These are phyloP conservation scores for Akabosia matsudoensis DNA, from an alignment of 1,140 invertebrate species.

Conservation along the genomic window DNA sequence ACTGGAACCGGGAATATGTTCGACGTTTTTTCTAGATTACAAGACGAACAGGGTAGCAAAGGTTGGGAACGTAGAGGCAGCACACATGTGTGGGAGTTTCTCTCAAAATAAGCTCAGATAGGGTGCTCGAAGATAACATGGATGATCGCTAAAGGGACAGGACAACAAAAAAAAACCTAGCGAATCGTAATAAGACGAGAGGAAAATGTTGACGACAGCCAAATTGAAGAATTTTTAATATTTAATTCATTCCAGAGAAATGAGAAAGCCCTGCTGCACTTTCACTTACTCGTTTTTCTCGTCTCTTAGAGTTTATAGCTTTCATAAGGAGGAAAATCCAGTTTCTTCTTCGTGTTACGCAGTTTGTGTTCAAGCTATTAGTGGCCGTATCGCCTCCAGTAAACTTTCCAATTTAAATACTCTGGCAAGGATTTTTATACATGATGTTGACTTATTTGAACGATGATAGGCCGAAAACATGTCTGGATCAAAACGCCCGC, in stretches of 20 bases:
- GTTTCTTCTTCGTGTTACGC: not conserved
- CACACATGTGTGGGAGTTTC: not conserved
- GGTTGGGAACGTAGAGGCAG: no score
- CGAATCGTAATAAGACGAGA: not conserved
- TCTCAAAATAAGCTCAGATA: not conserved
- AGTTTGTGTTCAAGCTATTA: not conserved
- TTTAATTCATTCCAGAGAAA: slow-evolving; percentile 3
- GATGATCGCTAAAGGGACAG: not conserved
- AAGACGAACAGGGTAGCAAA: no score
- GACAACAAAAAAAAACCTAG: not conserved
- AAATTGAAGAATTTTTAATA: not conserved
- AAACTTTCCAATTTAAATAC: no score
- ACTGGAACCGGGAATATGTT: no score
- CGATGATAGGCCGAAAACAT: no score
- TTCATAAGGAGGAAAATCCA: not conserved
- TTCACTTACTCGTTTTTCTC: no score
- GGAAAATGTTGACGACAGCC: not conserved
- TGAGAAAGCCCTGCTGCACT: not conserved
- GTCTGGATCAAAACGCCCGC: no score
- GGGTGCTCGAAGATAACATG: not conserved
- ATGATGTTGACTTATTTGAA: no score
- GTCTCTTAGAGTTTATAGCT: not conserved
- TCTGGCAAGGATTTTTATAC: no score
- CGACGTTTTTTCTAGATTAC: not conserved
- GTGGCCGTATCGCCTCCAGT: no score